A percentile compares a stretch with the other conserved stretches of the same genome.
These are phyloP conservation scores for Drosophila pseudoananassae DNA, from an alignment of 1,140 invertebrate species.

Conservation along the genomic window DNA sequence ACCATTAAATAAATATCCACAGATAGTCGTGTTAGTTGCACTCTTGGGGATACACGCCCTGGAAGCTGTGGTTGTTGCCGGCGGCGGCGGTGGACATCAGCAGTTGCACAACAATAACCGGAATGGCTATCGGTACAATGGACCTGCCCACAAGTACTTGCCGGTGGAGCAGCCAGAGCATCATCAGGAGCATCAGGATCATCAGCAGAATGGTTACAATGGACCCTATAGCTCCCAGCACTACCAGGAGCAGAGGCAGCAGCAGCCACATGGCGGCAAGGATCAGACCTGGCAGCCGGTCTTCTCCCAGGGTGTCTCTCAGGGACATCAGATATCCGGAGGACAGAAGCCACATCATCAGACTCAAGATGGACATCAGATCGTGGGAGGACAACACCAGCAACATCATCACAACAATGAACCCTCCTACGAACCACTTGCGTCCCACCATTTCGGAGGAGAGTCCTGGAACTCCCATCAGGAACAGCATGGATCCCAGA, in stretches of 20 bases:
- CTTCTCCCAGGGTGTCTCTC: background rate
- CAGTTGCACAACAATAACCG: conserved; percentile 29
- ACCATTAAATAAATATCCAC: background rate
- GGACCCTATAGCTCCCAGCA: conserved; percentile 50
- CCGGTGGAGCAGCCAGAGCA: conserved; percentile 39
- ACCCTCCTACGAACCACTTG: conserved; percentile 1
- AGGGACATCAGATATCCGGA: background rate
- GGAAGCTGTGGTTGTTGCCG: conserved; percentile 37
- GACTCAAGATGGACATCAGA: background rate
- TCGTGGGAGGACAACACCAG: background rate
- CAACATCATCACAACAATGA: conserved; percentile 4
- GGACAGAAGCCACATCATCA: conserved; percentile 3
- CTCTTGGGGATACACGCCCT: conserved; percentile 13
- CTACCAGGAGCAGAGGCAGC: conserved; percentile 24
- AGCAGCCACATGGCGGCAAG: background rate
- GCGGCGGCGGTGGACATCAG: conserved; percentile 11
- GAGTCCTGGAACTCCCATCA: background rate
- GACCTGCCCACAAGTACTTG: conserved; percentile 66
- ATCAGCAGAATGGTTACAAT: conserved; percentile 23
- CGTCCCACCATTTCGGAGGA: conserved; percentile 12
- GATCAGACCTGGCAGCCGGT: conserved; percentile 3
- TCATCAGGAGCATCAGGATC: background rate
- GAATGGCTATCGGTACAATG: conserved; percentile 67
- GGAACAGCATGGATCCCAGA: background rate
- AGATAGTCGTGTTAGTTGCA: conserved; percentile 11